Base-by-base conservation (phyloP, 2,888 invertebrate genomes). In the Teinopalpus imperialis region DNA sequence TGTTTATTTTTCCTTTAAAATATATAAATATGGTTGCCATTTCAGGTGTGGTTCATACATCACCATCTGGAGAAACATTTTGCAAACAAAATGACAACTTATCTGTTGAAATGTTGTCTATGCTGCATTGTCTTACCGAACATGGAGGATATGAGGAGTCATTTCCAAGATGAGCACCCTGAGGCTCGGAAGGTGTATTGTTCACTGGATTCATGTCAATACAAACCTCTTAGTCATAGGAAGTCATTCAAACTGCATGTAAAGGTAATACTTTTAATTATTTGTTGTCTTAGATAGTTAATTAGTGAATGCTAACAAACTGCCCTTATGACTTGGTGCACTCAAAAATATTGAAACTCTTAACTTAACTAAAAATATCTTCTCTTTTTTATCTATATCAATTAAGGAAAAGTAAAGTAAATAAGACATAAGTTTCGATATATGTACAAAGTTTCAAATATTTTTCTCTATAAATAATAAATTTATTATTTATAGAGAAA, bases 221-320 rank as follows among this genome's bases (percentile, higher is more conserved):
- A 74, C 46, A 81, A 73, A 41, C 87, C 87, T 1, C 62, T 89
- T n/a, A 75, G 79, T 44, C 80, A 83, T 24, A 64, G 69, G 51
- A 85, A 87, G 51, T 85, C 88, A 1, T 81, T 89, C 34, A 79
- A 78, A 50, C 54, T 83, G 10, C 89, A 89, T 73, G 61, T 87
- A 5, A 81, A 78, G 80, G 89, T 88, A 57, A 59, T 62, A 9
- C 13, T 8, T 9, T 20, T 8, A 3, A 8, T n/a, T n/a, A n/a
- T n/a, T n/a, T n/a, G n/a, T n/a, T n/a, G n/a, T n/a, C n/a, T n/a
- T n/a, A n/a, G n/a, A n/a, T n/a, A n/a, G n/a, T n/a, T n/a, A n/a
- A n/a, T n/a, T n/a, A n/a, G n/a, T n/a, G n/a, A n/a, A n/a, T n/a
- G n/a, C n/a, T n/a, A n/a, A n/a, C n/a, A n/a, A n/a, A n/a, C n/a